Evolutionary conservation across 2,797 vertebrate species (phyloP).

Genomic region (Characodon lateralis): DNA sequence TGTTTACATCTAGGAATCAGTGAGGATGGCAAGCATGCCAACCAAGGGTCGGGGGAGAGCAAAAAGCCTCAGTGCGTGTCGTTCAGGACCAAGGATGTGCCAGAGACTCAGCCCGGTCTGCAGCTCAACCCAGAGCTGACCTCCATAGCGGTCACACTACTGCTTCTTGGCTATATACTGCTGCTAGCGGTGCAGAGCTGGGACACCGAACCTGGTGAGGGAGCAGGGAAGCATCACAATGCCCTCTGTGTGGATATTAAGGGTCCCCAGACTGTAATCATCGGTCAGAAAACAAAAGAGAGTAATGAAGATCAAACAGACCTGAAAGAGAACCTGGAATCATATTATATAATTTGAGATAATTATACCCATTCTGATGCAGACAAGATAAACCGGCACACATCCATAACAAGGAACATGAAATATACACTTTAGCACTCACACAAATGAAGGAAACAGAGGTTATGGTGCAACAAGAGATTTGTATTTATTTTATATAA

Average conservation of each 20-base stretch:
- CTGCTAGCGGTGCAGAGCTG: slow-evolving; percentile 78
- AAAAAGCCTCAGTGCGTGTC: slow-evolving; percentile 80
- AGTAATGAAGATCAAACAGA: slow-evolving; percentile 44
- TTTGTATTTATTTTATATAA: slow-evolving; percentile 87
- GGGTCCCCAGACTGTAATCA: slow-evolving; percentile 51
- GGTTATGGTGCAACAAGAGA: slow-evolving; percentile 68
- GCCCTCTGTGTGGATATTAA: slow-evolving; percentile 64
- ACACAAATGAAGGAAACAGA: slow-evolving; percentile 40
- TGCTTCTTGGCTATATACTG: slow-evolving; percentile 76
- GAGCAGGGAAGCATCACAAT: slow-evolving; percentile 51
- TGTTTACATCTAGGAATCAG: slow-evolving; percentile 86
- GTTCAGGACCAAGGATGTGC: slow-evolving; percentile 88
- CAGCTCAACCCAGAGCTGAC: slow-evolving; percentile 70
- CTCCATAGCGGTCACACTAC: slow-evolving; percentile 73
- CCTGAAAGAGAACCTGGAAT: slow-evolving; percentile 53
- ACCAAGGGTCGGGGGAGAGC: slow-evolving; percentile 47
- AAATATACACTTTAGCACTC: slow-evolving; percentile 52
- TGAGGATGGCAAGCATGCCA: slow-evolving; percentile 67
- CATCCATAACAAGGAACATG: slow-evolving; percentile 35
- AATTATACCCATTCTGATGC: slow-evolving; percentile 34
- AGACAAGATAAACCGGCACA: slow-evolving; percentile 37
- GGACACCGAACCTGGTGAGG: slow-evolving; percentile 57
- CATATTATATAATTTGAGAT: slow-evolving; percentile 71
- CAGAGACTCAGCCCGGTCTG: slow-evolving; percentile 35
- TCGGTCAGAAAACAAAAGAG: slow-evolving; percentile 53